Percentiles rank a stretch among this genome's conserved stretches.
Conservation (phyloP, 2,888 invertebrate species). For the Ceramica pisi region DNA sequence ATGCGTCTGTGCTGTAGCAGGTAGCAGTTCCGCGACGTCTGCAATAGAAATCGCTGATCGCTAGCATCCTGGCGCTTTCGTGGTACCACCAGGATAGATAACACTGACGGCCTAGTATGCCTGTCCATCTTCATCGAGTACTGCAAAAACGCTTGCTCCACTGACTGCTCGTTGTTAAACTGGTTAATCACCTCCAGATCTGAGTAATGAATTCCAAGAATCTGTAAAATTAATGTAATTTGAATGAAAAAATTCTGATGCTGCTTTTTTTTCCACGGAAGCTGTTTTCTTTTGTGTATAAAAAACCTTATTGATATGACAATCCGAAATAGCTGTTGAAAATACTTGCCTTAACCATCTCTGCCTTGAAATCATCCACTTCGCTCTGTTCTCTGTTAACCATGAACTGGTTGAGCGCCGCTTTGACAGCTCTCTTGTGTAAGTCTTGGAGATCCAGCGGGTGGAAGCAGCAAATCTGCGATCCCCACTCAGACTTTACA, state of each 20-base stretch:
- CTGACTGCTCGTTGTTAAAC: conserved; percentile 55
- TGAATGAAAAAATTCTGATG: not conserved
- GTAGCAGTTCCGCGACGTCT: conserved; percentile 49
- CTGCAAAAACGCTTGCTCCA: conserved; percentile 50
- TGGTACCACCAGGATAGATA: conserved; percentile 64
- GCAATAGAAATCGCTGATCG: conserved; percentile 52
- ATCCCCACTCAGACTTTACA: conserved; percentile 54
- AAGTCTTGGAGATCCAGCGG: conserved; percentile 44
- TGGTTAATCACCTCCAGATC: conserved; percentile 42
- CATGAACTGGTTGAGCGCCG: conserved; percentile 46
- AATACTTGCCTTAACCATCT: conserved; percentile 29
- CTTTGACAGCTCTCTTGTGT: conserved; percentile 31
- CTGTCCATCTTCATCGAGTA: conserved; percentile 60
- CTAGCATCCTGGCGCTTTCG: conserved; percentile 33
- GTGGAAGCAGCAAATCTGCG: conserved; percentile 58
- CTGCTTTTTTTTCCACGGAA: not conserved
- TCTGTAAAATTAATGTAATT: conserved; percentile 34
- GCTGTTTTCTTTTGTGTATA: not conserved
- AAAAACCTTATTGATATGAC: not conserved
- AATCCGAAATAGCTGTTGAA: not conserved
- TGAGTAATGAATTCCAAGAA: conserved; percentile 30
- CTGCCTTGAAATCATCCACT: conserved; percentile 44
- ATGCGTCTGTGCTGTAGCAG: conserved; percentile 50
- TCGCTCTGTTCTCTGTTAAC: conserved; percentile 30
- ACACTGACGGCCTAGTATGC: conserved; percentile 60